A percentile compares a stretch with the other conserved stretches of the same genome.
Conservation (phyloP, 1,140 invertebrate genomes). For the Bombyx mori region DNA sequence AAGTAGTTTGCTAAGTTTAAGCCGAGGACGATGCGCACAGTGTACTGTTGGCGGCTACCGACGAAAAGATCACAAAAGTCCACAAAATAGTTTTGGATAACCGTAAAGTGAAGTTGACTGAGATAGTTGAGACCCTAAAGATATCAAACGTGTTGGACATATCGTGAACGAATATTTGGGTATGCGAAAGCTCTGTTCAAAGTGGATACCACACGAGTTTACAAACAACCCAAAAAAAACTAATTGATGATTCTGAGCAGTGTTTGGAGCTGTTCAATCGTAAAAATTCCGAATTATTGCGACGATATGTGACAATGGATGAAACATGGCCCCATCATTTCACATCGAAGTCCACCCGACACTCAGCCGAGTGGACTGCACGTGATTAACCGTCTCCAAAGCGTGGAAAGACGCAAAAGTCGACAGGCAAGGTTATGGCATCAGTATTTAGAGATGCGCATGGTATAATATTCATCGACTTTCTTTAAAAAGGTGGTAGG, state of each 20-base stretch:
- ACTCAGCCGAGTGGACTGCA: slow-evolving; percentile 17
- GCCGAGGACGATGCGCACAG: slow-evolving; percentile 26
- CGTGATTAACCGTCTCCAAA: slow-evolving; percentile 13
- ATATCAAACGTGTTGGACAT: slow-evolving; percentile 11
- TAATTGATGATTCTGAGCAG: slow-evolving; percentile 12
- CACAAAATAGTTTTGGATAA: slow-evolving; percentile 9
- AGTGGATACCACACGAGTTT: slow-evolving; percentile 9
- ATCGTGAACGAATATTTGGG: slow-evolving; percentile 11
- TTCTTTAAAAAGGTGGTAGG: slow-evolving; percentile 8
- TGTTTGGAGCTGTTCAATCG: slow-evolving; percentile 10
- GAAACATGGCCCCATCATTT: slow-evolving; percentile 14
- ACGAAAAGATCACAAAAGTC: slow-evolving; percentile 10
- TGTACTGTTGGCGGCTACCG: slow-evolving; percentile 15
- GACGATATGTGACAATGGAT: slow-evolving; percentile 13
- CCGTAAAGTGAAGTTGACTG: slow-evolving; percentile 11
- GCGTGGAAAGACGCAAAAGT: slow-evolving; percentile 10
- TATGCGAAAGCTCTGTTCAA: slow-evolving; percentile 11
- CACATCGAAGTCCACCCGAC: slow-evolving; percentile 13
- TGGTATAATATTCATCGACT: slow-evolving; percentile 10
- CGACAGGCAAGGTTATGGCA: slow-evolving; percentile 8
- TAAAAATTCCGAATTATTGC: slow-evolving; percentile 9
- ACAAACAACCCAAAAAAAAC: slow-evolving; percentile 14
- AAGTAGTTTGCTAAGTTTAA: slow-evolving; percentile 33
- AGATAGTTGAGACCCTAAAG: slow-evolving; percentile 12
- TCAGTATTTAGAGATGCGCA: slow-evolving; percentile 15